phyloP scores from a whole-genome alignment of 1,140 invertebrate genomes.

The Reticulitermes speratus region DNA sequence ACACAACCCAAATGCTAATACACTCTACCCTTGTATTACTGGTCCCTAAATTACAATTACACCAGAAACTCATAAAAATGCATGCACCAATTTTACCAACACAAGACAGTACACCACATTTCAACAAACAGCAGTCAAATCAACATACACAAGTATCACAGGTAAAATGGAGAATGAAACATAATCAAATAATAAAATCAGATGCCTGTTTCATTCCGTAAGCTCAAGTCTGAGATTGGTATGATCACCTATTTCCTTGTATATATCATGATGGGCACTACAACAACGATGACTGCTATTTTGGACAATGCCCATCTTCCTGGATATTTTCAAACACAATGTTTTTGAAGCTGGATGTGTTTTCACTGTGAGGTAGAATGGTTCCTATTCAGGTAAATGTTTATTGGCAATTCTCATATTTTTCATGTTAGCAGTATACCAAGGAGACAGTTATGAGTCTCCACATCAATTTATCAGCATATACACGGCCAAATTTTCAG shows the following conservation, averaged over 20 bases:
- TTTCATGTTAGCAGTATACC: too few species aligned
- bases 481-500: too few species aligned
- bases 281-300: too few species aligned
- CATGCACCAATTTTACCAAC: background rate
- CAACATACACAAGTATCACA: constrained; percentile 1
- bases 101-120: background rate
- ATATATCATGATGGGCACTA: too few species aligned
- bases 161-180: background rate
- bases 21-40: background rate
- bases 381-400: too few species aligned
- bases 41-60: background rate
- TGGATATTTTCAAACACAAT: too few species aligned
- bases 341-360: too few species aligned
- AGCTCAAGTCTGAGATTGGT: background rate
- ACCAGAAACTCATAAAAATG: constrained; percentile 11
- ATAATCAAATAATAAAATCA: background rate
- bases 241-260: background rate
- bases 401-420: too few species aligned
- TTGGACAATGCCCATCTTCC: too few species aligned
- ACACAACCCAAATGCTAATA: background rate
- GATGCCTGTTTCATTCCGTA: background rate
- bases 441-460: too few species aligned
- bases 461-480: too few species aligned
- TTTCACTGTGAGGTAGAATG: too few species aligned
- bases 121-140: constrained; percentile 1